A percentile compares a stretch with the other conserved stretches of the same genome.
These are phyloP conservation scores for Tenualosa ilisha DNA, from an alignment of 2,797 vertebrate species.

Conservation along the genomic window DNA sequence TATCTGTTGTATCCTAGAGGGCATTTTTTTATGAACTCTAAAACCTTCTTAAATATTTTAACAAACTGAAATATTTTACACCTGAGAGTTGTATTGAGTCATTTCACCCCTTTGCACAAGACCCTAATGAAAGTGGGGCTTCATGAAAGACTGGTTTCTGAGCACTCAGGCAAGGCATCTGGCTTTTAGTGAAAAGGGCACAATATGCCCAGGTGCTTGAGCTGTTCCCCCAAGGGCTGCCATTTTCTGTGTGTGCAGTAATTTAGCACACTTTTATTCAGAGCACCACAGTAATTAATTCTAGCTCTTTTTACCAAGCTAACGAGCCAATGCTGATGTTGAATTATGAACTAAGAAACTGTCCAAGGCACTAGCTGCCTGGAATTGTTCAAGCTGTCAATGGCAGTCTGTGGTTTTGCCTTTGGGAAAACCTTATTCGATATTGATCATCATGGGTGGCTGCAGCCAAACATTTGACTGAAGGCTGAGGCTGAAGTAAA, in stretches of 20 bases:
- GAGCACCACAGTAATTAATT: background rate
- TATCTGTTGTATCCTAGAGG: background rate
- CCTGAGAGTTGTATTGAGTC: background rate
- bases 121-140: background rate
- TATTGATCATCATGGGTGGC: background rate
- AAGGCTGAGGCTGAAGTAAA: background rate
- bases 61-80: background rate
- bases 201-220: background rate
- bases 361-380: background rate
- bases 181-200: slow-evolving; percentile 9
- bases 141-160: background rate
- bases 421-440: background rate
- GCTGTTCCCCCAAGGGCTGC: background rate
- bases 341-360: background rate
- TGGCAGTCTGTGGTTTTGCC: background rate
- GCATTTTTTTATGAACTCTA: background rate
- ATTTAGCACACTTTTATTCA: slow-evolving; percentile 13
- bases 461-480: background rate
- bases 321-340: background rate
- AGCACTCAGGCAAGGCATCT: background rate
- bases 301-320: background rate
- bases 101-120: background rate
- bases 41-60: background rate
- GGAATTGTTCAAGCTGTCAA: background rate
- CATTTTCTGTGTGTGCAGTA: background rate